phyloP scores from a whole-genome alignment of 2,113 vertebrate species.

The Rutilus rutilus region DNA sequence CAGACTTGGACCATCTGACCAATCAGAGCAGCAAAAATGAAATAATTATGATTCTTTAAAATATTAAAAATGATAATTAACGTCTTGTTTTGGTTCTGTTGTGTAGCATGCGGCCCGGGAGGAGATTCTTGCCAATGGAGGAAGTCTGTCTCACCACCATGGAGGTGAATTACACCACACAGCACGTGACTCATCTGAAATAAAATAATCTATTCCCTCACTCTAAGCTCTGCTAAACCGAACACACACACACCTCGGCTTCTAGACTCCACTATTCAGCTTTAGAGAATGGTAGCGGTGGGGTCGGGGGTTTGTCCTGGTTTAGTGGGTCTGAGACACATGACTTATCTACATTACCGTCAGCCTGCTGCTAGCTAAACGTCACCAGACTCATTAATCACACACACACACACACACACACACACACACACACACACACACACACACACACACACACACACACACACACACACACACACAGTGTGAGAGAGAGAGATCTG shows the following conservation, averaged over 20 bases:
- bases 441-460: not conserved
- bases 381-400: slow-evolving; percentile 82
- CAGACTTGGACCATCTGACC: too few relatives aligned
- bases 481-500: not conserved
- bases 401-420: slow-evolving; percentile 39
- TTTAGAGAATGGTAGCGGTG: not conserved
- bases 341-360: slow-evolving; percentile 82
- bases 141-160: slow-evolving; percentile 97
- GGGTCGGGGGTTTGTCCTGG: slow-evolving; percentile 11
- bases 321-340: slow-evolving; percentile 60
- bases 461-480: not conserved
- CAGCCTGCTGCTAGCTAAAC: slow-evolving; percentile 80
- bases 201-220: not conserved
- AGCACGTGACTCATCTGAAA: not conserved
- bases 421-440: not conserved
- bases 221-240: not conserved
- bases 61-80: not conserved
- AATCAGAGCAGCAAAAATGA: too few relatives aligned
- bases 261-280: not conserved
- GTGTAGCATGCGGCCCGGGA: slow-evolving; percentile 92
- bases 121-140: slow-evolving; percentile 97
- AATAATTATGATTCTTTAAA: too few relatives aligned
- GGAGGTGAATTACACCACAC: slow-evolving; percentile 84
- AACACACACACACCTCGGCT: not conserved
- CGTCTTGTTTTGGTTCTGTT: slow-evolving; percentile 7